These are phyloP conservation scores for Cassiopea xamachana DNA, from an alignment of 30 jellyfish, hydroid and myxozoan species.

Conservation along the genomic window DNA sequence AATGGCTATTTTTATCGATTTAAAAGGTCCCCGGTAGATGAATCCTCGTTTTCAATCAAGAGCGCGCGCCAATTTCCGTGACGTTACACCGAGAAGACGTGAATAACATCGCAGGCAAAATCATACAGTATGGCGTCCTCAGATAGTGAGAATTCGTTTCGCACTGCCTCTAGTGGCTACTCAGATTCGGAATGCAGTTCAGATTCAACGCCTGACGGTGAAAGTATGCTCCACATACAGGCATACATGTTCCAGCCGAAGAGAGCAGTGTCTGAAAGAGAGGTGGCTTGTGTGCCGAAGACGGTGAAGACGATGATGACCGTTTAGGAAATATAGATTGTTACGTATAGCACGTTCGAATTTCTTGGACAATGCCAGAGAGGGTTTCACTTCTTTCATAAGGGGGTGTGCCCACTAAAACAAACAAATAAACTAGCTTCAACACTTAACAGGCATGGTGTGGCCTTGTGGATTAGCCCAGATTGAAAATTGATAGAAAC, in stretches of 20 bases:
- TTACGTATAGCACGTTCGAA: constrained; percentile 14
- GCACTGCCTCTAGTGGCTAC: too few species aligned
- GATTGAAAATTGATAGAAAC: neutral
- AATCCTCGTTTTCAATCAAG: too few species aligned
- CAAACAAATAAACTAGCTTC: neutral
- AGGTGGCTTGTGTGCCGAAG: constrained; percentile 39
- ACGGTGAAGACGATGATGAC: constrained; percentile 33
- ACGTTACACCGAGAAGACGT: too few species aligned
- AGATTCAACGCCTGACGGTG: constrained; percentile 39
- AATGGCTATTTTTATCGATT: too few species aligned
- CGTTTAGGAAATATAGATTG: constrained; percentile 39
- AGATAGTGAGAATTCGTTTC: too few species aligned
- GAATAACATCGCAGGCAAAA: too few species aligned
- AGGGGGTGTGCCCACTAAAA: constrained; percentile 14
- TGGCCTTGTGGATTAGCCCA: neutral
- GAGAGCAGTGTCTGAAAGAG: constrained; percentile 39
- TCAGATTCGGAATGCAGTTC: neutral
- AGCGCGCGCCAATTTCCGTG: too few species aligned
- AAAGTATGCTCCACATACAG: constrained; percentile 31
- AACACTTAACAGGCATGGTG: neutral
- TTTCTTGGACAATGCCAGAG: constrained; percentile 8
- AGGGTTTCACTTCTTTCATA: neutral
- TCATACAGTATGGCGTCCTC: too few species aligned
- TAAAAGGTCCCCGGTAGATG: too few species aligned
- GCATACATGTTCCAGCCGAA: constrained; percentile 45